A percentile compares a stretch with the other conserved stretches of the same genome.
Conservation (phyloP, 2,797 vertebrate genomes). For the Pseudochirops cupreus region DNA sequence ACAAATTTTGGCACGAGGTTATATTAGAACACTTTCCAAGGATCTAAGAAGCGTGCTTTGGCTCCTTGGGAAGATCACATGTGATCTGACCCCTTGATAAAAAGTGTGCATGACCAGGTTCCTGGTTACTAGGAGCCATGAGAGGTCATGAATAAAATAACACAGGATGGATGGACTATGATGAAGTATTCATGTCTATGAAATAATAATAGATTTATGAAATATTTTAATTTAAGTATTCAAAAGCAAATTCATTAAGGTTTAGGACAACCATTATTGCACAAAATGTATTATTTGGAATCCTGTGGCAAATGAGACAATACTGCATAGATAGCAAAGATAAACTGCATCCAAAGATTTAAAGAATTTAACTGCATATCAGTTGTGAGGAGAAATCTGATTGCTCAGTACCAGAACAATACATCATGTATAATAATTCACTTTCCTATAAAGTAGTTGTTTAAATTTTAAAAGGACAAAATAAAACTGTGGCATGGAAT, state of each 20-base stretch:
- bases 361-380: neutral
- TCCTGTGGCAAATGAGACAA: neutral
- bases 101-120: neutral
- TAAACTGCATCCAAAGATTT: neutral
- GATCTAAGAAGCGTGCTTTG: neutral
- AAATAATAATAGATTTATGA: neutral
- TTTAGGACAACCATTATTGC: neutral
- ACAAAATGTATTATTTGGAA: neutral
- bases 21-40: neutral
- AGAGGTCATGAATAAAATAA: neutral
- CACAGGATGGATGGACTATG: neutral
- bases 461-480: neutral
- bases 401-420: neutral
- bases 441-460: neutral
- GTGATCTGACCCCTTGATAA: neutral
- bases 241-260: neutral
- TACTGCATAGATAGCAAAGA: neutral
- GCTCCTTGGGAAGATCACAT: neutral
- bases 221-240: neutral
- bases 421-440: neutral
- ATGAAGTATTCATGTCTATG: neutral
- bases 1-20: neutral
- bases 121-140: neutral
- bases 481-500: neutral
- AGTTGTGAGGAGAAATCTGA: neutral